Conservation (phyloP, 2,797 vertebrate species). For the Moxostoma hubbsi region DNA sequence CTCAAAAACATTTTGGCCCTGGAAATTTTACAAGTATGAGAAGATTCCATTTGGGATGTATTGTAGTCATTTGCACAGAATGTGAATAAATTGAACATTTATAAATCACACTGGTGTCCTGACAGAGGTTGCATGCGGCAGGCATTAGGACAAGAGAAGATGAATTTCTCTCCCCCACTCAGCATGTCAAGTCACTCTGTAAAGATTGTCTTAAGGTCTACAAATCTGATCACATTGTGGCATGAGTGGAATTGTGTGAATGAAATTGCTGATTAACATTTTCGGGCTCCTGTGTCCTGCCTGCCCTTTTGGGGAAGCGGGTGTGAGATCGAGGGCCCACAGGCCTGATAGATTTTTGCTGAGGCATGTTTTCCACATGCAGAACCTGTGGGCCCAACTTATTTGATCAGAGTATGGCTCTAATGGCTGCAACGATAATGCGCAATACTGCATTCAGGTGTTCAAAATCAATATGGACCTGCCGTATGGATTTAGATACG, state of each 20-base stretch:
- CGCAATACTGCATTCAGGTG: slow-evolving; percentile 46
- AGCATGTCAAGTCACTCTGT: too few species aligned
- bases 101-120: neutral
- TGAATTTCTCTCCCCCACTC: too few species aligned
- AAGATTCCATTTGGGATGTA: too few species aligned
- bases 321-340: neutral
- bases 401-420: slow-evolving; percentile 16
- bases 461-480: slow-evolving; percentile 58
- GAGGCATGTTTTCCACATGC: slow-evolving; percentile 27
- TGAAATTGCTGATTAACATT: slow-evolving; percentile 2
- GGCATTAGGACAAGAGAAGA: too few species aligned
- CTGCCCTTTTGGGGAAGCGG: neutral
- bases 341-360: slow-evolving; percentile 23
- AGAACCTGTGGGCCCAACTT: slow-evolving; percentile 8
- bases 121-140: too few species aligned
- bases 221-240: neutral
- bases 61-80: too few species aligned
- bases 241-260: neutral
- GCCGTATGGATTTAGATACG: slow-evolving; percentile 23
- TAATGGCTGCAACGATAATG: slow-evolving; percentile 52
- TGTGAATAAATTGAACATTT: too few species aligned
- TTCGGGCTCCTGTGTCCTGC: neutral
- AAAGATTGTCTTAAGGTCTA: too few species aligned
- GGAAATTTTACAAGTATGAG: neutral
- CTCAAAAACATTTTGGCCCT: neutral